These are phyloP conservation scores for Pandemis corylana DNA, from an alignment of 2,888 invertebrate genomes.

Conservation along the genomic window DNA sequence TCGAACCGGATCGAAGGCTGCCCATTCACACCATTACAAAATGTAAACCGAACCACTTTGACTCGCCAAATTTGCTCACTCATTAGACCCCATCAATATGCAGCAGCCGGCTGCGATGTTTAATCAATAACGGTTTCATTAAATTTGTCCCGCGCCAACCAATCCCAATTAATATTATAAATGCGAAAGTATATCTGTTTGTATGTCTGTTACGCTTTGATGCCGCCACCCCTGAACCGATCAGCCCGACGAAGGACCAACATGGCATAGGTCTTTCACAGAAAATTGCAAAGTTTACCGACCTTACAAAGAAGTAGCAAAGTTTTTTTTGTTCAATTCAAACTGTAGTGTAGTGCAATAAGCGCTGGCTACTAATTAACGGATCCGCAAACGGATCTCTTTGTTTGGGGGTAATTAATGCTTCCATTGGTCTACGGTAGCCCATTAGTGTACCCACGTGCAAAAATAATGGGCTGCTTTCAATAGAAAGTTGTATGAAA, in stretches of 20 bases:
- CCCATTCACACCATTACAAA: not conserved
- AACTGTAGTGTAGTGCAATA: too few relatives aligned
- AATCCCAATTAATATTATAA: slow-evolving; percentile 1
- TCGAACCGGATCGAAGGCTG: too few relatives aligned
- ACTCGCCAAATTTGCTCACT: slow-evolving; percentile 17
- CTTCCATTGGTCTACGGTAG: not conserved
- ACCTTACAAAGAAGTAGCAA: too few relatives aligned
- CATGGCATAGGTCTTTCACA: too few relatives aligned
- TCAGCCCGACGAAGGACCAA: too few relatives aligned
- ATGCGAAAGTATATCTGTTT: not conserved
- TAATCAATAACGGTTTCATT: slow-evolving; percentile 23
- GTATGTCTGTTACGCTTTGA: too few relatives aligned
- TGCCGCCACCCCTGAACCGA: too few relatives aligned
- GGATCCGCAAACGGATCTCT: slow-evolving; percentile 13
- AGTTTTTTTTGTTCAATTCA: too few relatives aligned
- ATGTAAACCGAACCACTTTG: not conserved
- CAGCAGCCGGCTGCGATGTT: slow-evolving; percentile 12
- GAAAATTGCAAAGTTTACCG: too few relatives aligned
- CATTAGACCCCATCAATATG: slow-evolving; percentile 27
- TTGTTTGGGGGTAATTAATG: slow-evolving; percentile 23
- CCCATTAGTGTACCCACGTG: too few relatives aligned
- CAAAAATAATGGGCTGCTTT: too few relatives aligned
- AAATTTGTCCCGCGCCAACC: slow-evolving; percentile 18
- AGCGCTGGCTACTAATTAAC: slow-evolving; percentile 15
- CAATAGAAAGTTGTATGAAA: too few relatives aligned